Base-by-base conservation (phyloP, 1,140 invertebrate genomes). In the Vanessa tameamea region DNA sequence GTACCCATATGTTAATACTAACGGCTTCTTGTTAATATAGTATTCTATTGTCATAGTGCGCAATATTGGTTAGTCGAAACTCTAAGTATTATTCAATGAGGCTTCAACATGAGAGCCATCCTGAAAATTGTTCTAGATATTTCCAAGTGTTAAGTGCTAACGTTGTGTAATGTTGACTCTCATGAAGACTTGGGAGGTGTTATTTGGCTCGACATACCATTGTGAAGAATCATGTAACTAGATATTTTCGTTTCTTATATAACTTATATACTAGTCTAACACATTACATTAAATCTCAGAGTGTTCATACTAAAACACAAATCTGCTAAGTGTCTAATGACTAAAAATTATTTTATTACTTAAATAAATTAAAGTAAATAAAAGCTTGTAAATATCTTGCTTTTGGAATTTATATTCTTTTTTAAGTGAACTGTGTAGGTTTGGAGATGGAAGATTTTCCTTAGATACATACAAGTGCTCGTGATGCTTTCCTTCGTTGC, bases 161-260 rank as follows among this genome's bases (percentile, higher is more conserved):
- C 12, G 48, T 64, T 50, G 15, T 66, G 63, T 64, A 13, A 87
- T 87, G 86, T 76, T 87, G 59, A 87, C 84, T 23, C 55, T 86
- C 43, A 47, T 87, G 63, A 87, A 86, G 72, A 65, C 82, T 70
- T 86, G 78, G 71, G 84, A 86, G 71, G 75, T 75, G 67, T 69
- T 86, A 23, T 68, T 86, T 43, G 64, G 64, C 12, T 37, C 59
- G 26, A 37, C 2, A 15, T 15, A 61, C 20, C 26, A 61, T 26
- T 11, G 55, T 26, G 55, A 26, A 59, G 20, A 61, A 23, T 37
- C 31, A 61, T 15, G 57, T 61, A 61, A 69, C 11, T 47, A 57
- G 23, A 12, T 23, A 11, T 16, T 20, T 55, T 57, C 3, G 8
- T 23, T 9, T 43, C 7, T 43, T 43, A 43, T 11, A 9, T 43